Conservation (phyloP, 2,797 vertebrate genomes). For the Cichlasoma orientale region DNA sequence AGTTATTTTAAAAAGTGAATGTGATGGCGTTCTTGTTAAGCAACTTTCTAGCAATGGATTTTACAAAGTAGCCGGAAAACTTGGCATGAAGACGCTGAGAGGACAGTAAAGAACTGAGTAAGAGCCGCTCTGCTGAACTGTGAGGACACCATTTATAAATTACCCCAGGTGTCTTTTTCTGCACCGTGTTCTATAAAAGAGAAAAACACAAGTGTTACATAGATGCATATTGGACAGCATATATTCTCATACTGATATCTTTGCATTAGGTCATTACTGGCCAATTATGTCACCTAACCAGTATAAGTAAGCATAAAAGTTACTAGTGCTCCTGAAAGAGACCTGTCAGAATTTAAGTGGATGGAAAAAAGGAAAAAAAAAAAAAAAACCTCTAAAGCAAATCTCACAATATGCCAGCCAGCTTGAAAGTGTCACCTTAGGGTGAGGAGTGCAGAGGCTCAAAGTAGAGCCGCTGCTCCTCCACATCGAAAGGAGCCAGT, state of each 20-base stretch:
- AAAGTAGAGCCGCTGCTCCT: no score
- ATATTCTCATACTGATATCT: background rate
- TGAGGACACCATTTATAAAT: background rate
- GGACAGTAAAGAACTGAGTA: background rate
- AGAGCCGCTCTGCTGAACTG: background rate
- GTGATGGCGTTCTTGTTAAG: no score
- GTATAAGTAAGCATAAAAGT: background rate
- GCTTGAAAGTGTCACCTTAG: no score
- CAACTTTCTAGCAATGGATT: background rate
- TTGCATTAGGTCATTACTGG: background rate
- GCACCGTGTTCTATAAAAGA: background rate
- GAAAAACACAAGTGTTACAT: background rate
- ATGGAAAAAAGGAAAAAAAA: background rate
- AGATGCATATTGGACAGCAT: background rate
- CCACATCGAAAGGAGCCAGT: no score
- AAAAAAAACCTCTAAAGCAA: rapidly evolving
- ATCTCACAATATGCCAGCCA: background rate
- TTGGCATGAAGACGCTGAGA: background rate
- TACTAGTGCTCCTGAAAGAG: no score
- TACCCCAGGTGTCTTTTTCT: background rate
- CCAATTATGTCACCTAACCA: background rate
- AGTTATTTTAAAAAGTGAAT: background rate
- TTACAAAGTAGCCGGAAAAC: background rate
- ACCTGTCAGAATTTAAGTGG: background rate
- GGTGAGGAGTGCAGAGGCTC: no score